Evolutionary conservation across 2,888 invertebrate genomes (phyloP), one percentile per base, ranked within the genome.

Genomic region (Automeris io): DNA sequence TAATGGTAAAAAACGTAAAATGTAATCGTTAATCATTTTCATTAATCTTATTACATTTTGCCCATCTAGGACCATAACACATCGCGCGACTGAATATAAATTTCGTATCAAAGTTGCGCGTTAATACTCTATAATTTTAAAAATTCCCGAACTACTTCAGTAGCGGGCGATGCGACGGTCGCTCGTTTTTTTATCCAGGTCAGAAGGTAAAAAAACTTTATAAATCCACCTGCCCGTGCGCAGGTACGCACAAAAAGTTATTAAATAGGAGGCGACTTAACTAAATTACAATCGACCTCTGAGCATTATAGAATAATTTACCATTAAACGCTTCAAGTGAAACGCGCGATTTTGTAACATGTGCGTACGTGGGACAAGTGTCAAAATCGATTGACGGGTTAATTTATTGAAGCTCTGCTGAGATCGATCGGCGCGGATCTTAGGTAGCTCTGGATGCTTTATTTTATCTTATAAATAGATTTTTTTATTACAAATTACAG

Each of bases 381-480:
- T 80, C 81, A 83, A 70, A 82, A 78, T 83, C 57, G 69, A 65
- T 69, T 60, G 70, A 47, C 43, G 54, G 51, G 49, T 57, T 70
- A 73, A 77, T 79, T 82, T 81, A 82, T 79, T 77, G 78, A 79
- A 81, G 76, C 54, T 52, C 59, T 54, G 61, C 69, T 42, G 68
- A 71, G 79, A 80, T 79, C 85, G 79, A 82, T 83, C 80, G 69
- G 50, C 67, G 55, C 62, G 76, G 71, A 75, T 79, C 81, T 83
- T 82, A 82, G 85, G 85, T 81, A 86, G 85, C 85, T 63, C 72
- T 68, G 70, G 68, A 70, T 77, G 75, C 76, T 74, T 82, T 76
- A 80, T 85, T 82, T 85, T 82, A 76, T 79, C 81, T 83, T 79
- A 82, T 86, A 86, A 85, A 86, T 85, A 85, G 82, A 83, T 83